Evolutionary conservation across 2,797 vertebrate species (phyloP), one percentile per base, ranked within the genome.

Genomic region (Lates japonicus): DNA sequence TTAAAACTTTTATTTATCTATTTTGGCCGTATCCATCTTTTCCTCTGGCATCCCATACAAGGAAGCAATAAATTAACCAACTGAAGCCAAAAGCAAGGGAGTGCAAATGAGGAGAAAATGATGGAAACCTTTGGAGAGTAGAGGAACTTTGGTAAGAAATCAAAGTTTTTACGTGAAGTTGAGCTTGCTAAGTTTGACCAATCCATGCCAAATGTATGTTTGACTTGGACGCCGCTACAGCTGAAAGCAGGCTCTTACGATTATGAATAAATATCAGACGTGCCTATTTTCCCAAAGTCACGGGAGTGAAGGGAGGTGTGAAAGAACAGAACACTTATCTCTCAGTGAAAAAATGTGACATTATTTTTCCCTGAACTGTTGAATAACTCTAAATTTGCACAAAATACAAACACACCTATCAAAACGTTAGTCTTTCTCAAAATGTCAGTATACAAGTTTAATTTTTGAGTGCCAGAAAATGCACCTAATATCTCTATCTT

Each of bases 61-160:
- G 87, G 87, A 90, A 90, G 84, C 69, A 80, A 84, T 87, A 88
- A 84, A 90, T 90, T 85, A 65, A 72, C 67, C 44, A 64, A 42
- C 68, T 42, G 48, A 74, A 71, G 84, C 81, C 82, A 88, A 86
- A 83, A 72, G 75, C 52, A 67, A 62, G 31, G 67, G 80, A 77
- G 82, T 76, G 75, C 65, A 86, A 89, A 91, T 77, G 74, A 89
- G 78, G 73, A 88, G 77, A 86, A 74, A 77, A 75, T 65, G 33
- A 80, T 74, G 81, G 70, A 90, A 87, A 89, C 80, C 61, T 86
- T 73, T 67, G 49, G 66, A 68, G 64, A 48, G 68, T 55, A 60
- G 54, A 78, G 25, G 64, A 82, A 61, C 65, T 76, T 75, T 75
- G 80, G 82, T 81, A 76, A 78, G 61, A 80, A 88, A 85, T 82